Conservation (phyloP, 1,140 invertebrate species). For the Grapholita molesta region DNA sequence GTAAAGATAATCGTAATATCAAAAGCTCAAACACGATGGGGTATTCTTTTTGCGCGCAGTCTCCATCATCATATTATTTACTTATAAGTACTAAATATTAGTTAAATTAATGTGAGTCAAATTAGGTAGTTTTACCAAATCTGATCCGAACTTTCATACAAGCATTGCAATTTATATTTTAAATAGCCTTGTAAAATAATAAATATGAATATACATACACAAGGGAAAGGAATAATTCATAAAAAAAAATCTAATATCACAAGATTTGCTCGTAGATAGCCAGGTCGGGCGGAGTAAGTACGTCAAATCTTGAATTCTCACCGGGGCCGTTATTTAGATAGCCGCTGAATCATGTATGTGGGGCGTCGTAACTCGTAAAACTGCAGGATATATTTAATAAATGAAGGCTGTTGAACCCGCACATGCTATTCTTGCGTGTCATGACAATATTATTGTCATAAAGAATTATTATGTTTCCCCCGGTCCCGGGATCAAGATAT, state of each 20-base stretch:
- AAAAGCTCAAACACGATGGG: no score
- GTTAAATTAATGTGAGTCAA: no score
- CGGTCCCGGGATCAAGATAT: not conserved
- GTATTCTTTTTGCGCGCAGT: no score
- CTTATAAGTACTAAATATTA: no score
- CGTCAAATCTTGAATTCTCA: not conserved
- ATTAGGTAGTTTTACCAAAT: no score
- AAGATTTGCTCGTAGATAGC: not conserved
- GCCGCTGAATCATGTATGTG: conserved; percentile 10
- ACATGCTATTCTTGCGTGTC: conserved; percentile 23
- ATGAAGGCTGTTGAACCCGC: conserved; percentile 27
- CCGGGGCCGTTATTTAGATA: conserved; percentile 3
- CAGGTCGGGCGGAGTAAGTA: not conserved
- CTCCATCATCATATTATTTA: no score
- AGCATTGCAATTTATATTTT: no score
- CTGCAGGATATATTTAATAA: conserved; percentile 36
- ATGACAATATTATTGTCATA: not conserved
- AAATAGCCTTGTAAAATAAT: no score
- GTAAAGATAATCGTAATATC: no score
- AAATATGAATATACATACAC: no score
- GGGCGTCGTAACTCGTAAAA: conserved; percentile 30
- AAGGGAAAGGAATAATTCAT: not conserved
- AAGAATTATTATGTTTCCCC: not conserved
- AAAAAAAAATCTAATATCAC: not conserved
- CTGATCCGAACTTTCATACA: no score